Conservation (phyloP, 2,797 vertebrate genomes). For the Orestias chungarensis region DNA sequence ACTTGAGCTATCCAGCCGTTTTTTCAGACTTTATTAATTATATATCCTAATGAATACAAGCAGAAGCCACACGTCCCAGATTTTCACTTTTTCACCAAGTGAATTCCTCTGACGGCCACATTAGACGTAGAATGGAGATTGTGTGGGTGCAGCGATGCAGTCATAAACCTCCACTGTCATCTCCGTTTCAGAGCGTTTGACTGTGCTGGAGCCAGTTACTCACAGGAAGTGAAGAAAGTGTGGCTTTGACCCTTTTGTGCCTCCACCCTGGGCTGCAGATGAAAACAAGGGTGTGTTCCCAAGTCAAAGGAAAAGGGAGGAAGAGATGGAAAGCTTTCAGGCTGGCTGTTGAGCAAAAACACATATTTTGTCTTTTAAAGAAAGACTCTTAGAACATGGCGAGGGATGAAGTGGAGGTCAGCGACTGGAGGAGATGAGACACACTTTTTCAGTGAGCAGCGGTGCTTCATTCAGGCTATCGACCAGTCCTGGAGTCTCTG, state of each 20-base stretch:
- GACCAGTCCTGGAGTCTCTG: conserved; percentile 35
- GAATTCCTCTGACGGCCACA: conserved; percentile 27
- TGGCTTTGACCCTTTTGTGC: conserved; percentile 43
- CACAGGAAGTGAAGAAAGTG: conserved; percentile 43
- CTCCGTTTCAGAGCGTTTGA: conserved; percentile 17
- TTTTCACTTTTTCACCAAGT: conserved; percentile 1
- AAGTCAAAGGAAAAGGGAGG: conserved; percentile 45
- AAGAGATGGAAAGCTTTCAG: conserved; percentile 34
- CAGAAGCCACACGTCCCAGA: no score
- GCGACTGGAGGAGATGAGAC: background rate
- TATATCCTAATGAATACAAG: no score
- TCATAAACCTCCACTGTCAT: conserved; percentile 40
- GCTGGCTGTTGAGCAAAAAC: conserved; percentile 27
- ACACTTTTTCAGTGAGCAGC: conserved; percentile 20
- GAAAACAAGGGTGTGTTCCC: conserved; percentile 75
- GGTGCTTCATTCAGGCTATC: conserved; percentile 12
- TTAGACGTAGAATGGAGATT: conserved; percentile 31
- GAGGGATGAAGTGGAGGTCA: conserved; percentile 17
- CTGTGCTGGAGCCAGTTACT: conserved; percentile 41
- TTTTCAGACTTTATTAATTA: background rate
- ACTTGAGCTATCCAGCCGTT: no score
- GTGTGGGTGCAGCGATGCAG: conserved; percentile 29
- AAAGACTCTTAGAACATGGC: conserved; percentile 1
- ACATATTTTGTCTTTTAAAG: conserved; percentile 4
- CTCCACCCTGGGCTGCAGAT: conserved; percentile 56